Conservation (phyloP, 2,113 vertebrate genomes). For the Beaufortia kweichowensis region DNA sequence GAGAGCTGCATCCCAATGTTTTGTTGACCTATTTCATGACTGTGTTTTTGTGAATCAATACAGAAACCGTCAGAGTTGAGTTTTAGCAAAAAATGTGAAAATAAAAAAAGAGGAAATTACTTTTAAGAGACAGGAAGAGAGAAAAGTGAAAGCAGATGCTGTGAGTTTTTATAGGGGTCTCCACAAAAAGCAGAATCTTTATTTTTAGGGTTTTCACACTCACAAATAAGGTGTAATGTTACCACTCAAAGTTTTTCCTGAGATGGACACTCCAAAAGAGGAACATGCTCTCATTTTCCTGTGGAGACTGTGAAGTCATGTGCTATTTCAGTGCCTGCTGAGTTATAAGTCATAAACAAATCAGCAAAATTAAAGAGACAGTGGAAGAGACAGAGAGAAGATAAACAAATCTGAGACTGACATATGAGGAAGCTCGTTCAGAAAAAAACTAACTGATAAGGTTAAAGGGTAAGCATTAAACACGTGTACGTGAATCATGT, state of each 20-base stretch:
- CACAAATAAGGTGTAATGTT: neutral
- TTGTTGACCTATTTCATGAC: constrained; percentile 13
- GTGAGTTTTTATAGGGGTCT: constrained; percentile 25
- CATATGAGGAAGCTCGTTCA: neutral
- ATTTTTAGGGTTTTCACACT: neutral
- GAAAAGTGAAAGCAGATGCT: constrained; percentile 11
- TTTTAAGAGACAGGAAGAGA: constrained; percentile 1
- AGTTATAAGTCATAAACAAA: constrained; percentile 37
- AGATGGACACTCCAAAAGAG: constrained; percentile 14
- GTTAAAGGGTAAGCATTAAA: neutral
- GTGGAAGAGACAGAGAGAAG: neutral
- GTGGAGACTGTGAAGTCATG: constrained; percentile 41
- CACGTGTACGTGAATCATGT: too few relatives aligned
- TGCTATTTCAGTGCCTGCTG: constrained; percentile 23
- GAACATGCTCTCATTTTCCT: constrained; percentile 37
- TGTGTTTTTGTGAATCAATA: neutral
- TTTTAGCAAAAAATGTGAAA: neutral
- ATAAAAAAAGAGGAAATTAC: constrained; percentile 6
- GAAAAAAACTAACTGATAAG: neutral
- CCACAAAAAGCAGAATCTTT: neutral
- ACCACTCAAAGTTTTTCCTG: constrained; percentile 7
- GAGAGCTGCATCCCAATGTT: neutral
- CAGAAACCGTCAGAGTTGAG: neutral
- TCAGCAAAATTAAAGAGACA: constrained; percentile 2
- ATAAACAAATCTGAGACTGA: neutral